Percentiles rank a stretch among this genome's conserved stretches.
Evolutionary conservation across 2,113 vertebrate genomes (phyloP).

Genomic region (Leucopsar rothschildi): DNA sequence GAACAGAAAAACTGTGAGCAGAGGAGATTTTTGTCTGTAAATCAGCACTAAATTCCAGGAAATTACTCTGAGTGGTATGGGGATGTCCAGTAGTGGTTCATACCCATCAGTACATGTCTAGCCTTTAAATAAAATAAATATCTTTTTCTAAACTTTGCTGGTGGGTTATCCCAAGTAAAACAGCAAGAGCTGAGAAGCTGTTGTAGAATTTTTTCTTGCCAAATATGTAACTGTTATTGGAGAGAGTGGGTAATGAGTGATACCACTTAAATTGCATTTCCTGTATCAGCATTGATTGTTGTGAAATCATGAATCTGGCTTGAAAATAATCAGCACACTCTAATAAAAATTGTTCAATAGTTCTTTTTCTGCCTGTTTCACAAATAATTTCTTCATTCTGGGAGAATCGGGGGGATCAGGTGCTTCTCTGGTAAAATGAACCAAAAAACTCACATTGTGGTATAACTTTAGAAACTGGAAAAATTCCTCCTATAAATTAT

Average conservation of each 20-base stretch:
- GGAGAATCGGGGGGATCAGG: background rate
- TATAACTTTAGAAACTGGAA: background rate
- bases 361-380: background rate
- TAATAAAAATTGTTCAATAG: background rate
- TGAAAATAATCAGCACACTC: background rate
- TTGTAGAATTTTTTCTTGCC: background rate
- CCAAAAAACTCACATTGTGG: accelerated
- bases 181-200: background rate
- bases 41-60: background rate
- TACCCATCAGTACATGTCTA: background rate
- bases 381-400: background rate
- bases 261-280: background rate
- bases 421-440: background rate
- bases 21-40: background rate
- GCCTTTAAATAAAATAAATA: background rate
- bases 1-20: background rate
- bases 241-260: background rate
- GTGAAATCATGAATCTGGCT: background rate
- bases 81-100: background rate
- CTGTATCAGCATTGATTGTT: background rate
- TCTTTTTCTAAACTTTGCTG: background rate
- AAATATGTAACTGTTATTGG: background rate
- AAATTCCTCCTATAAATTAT: background rate
- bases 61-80: background rate
- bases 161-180: background rate